phyloP scores from a whole-genome alignment of 2,113 vertebrate genomes.

The Caretta caretta region DNA sequence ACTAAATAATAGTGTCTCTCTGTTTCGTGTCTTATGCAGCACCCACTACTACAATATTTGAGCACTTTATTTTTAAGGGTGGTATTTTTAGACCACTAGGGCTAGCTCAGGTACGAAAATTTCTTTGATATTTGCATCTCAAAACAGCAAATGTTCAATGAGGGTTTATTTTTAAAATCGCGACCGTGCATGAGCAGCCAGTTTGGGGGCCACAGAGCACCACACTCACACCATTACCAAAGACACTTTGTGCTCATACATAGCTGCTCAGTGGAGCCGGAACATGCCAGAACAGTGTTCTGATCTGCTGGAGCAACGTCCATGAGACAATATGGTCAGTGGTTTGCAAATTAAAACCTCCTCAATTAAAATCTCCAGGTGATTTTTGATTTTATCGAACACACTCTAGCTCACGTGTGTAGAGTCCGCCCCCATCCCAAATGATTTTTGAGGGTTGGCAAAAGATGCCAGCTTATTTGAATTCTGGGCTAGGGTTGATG shows the following conservation, averaged over 20 bases:
- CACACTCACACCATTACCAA: constrained; percentile 53
- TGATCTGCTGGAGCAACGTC: constrained; percentile 50
- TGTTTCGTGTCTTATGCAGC: background rate
- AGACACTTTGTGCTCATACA: background rate
- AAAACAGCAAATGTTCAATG: constrained; percentile 28
- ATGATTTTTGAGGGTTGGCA: background rate
- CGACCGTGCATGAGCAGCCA: constrained; percentile 46
- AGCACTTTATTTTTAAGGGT: constrained; percentile 5
- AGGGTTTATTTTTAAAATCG: constrained; percentile 37
- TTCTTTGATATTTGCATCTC: constrained; percentile 50
- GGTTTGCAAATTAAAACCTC: constrained; percentile 31
- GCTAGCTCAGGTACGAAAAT: background rate
- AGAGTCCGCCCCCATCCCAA: background rate
- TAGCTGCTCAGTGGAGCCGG: background rate
- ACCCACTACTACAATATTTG: accelerated
- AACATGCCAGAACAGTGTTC: background rate
- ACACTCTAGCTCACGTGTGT: background rate
- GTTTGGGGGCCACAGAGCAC: constrained; percentile 33
- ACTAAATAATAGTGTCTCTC: background rate
- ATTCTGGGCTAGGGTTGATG: background rate
- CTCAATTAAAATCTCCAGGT: constrained; percentile 39
- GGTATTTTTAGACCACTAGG: constrained; percentile 21
- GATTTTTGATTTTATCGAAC: constrained; percentile 52
- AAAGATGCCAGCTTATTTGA: background rate
- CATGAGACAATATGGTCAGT: constrained; percentile 48